Evolutionary conservation across 2,113 vertebrate species (phyloP), one percentile per base, ranked within the genome.

Genomic region (Mormyrus iriodes): DNA sequence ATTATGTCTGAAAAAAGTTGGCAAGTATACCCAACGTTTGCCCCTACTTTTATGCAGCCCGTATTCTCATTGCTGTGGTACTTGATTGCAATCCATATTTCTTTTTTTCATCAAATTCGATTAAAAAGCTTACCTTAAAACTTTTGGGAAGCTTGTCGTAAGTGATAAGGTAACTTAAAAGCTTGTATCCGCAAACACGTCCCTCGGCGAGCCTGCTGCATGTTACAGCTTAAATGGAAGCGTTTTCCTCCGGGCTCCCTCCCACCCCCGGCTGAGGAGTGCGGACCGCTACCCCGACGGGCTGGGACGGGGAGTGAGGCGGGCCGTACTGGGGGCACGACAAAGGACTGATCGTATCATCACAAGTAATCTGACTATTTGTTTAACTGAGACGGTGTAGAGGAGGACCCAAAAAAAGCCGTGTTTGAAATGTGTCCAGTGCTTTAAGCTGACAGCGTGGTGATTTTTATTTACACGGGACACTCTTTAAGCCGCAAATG

Each of bases 241-340:
- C 87, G 24, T 65, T 88, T 88, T 46, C 53, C 27, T 87, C 8
- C 19, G 42, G 21, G 3, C 24, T 49, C n/a, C 46, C 61, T 27
- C 44, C n/a, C 53, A 39, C 42, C 73, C 31, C 73, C 15, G 35
- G 35, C 35, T 79, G 73, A 39, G 35, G 31, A 79, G 73, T 42
- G 73, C 15, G 31, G 61, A 48, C 87, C 61, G 87, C 87, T 69
- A 88, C 61, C 42, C 44, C 58, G 39, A 83, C 46, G 44, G 27
- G 46, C 86, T 58, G 55, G 31, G 69, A 89, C 51, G 58, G 52
- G 51, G 52, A 88, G 65, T 52, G 89, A 88, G 88, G 90, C 76
- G 89, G 90, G 79, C 83, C 84, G 89, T 90, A 90, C 65, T 90
- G 58, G 61, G 61, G 90, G 12, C 90, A 55, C 8, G 73, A 69